phyloP scores from a whole-genome alignment of 2,797 vertebrate species.

The Paramormyrops hopkinsi region DNA sequence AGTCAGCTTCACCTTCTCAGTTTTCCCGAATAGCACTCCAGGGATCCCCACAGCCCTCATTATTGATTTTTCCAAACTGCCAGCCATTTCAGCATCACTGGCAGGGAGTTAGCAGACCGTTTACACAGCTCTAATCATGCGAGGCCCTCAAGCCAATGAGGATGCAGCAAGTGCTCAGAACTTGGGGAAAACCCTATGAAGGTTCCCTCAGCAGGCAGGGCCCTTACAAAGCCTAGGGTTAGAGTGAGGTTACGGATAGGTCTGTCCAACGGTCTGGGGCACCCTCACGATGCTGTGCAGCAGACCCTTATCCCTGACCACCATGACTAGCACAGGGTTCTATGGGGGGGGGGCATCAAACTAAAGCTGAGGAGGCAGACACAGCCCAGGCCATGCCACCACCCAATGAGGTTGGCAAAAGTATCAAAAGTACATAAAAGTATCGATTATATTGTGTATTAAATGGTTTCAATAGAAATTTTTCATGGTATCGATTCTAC shows the following conservation, averaged over 20 bases:
- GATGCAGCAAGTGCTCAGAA: not conserved
- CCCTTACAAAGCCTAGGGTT: not conserved
- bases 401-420: not conserved
- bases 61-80: constrained; percentile 55
- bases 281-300: not conserved
- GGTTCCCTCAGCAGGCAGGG: not conserved
- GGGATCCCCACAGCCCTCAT: not conserved
- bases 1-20: not conserved
- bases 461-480: not conserved
- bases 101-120: not conserved
- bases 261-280: not conserved
- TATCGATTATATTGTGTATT: not conserved
- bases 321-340: not conserved
- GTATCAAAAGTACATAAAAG: not conserved
- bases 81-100: not conserved
- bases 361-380: not conserved
- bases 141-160: not conserved
- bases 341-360: not conserved
- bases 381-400: not conserved
- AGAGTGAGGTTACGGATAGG: not conserved
- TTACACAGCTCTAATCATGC: not conserved
- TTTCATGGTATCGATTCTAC: not conserved
- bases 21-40: not conserved
- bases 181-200: not conserved
- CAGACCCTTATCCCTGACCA: not conserved